Percentiles rank a stretch among this genome's conserved stretches.
phyloP scores from a whole-genome alignment of 2,888 invertebrate species.

The Odontomyia ornata region DNA sequence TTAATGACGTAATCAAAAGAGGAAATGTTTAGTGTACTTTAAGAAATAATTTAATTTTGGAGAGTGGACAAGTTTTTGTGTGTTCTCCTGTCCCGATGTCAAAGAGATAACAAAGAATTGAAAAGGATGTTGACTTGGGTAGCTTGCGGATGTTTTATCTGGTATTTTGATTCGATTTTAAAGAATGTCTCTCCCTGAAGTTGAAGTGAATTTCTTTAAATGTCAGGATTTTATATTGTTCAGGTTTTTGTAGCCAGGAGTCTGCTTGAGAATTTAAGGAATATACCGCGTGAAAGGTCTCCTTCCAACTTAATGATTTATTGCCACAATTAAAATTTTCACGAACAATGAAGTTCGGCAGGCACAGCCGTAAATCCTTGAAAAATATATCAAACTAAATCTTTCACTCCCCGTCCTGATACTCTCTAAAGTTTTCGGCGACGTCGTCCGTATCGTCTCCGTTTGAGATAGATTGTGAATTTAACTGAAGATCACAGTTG shows the following conservation, averaged over 20 bases:
- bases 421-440: too few relatives aligned
- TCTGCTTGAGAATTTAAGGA: not conserved
- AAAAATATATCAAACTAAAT: too few relatives aligned
- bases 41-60: slow-evolving; percentile 30
- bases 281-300: not conserved
- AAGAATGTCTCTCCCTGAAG: not conserved
- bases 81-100: too few relatives aligned
- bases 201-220: not conserved
- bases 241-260: not conserved
- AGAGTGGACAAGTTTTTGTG: not conserved
- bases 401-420: too few relatives aligned
- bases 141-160: too few relatives aligned
- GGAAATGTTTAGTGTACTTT: not conserved
- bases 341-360: too few relatives aligned
- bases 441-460: too few relatives aligned
- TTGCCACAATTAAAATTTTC: too few relatives aligned
- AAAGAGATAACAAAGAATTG: too few relatives aligned
- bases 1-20: slow-evolving; percentile 37
- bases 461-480: not conserved
- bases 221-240: not conserved
- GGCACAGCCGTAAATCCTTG: too few relatives aligned
- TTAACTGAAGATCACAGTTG: slow-evolving; percentile 7
- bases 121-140: not conserved
- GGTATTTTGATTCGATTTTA: not conserved
- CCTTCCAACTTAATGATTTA: not conserved